Evolutionary conservation across 2,888 invertebrate species (phyloP), one percentile per base, ranked within the genome.

Genomic region (Panzeria rudis): DNA sequence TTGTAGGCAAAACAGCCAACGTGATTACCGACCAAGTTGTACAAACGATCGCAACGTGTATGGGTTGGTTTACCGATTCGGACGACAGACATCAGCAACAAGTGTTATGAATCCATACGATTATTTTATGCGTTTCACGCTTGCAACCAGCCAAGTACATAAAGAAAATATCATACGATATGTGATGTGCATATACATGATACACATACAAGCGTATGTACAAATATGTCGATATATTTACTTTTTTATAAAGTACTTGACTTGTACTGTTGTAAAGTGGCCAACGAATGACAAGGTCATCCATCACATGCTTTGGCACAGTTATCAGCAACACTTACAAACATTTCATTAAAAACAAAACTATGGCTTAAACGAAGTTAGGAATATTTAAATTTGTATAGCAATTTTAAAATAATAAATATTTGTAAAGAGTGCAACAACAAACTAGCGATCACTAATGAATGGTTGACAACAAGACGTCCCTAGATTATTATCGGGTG

Each of bases 251-350:
- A 41, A 64, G 20, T 59, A 62, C 47, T 15, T 41, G 29, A 29
- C 29, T 29, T 23, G 47, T 71, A 71, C 13, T 56, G 23, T 66
- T 71, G 82, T 71, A 75, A 75, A 50, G 41, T 81, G 66, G 85
- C 82, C 82, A 82, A 85, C 62, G 75, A 79, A 75, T 71, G 82
- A 75, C 85, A 85, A 85, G 85, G 85, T 85, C 85, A 85, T 82
- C 78, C 85, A 85, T 82, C 78, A 85, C 82, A 75, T 79, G 73
- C 75, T 82, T 82, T 85, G 85, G 85, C 85, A 82, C 85, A 85
- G 78, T 85, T 79, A 75, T 47, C 69, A 61, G 47, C 72, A 59
- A n/a, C n/a, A 25, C 29, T n/a, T 17, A 44, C 38, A 71, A 71
- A 41, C 25, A 69, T 47, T 64, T 59, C 20, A 29, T 41, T 20